Base-by-base conservation (phyloP, 2,113 vertebrate genomes). In the Alectura lathami region DNA sequence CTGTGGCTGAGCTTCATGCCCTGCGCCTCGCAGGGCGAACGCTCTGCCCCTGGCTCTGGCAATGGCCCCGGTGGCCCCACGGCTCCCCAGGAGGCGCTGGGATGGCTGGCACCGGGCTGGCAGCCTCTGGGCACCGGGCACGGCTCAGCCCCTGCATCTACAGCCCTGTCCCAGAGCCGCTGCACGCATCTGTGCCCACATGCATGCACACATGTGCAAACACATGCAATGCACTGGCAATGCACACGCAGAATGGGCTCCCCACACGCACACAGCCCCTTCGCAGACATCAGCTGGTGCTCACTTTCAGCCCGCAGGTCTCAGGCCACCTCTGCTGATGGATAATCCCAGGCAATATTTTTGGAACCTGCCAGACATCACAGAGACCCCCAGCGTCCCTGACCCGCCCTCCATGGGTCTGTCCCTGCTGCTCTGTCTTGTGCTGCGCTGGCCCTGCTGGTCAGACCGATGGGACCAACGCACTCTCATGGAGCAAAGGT, bases 281-380 rank as follows among this genome's bases (percentile, higher is more conserved):
- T 29, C 1, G 54, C 73, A 62, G 88, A 22, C 68, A 54, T 47
- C 68, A 32, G 83, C 86, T 2, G 6, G 21, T 8, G 77, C 59
- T 3, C 3, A 20, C 3, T 8, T 34, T 42, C 26, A 1, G 74
- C 91, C 88, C 91, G 62, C 26, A 50, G 38, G 2, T 36, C 85
- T 64, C 75, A 0, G 82, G 34, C 34, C 83, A 64, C 67, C 6
- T 1, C 75, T 12, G 53, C 48, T 8, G 2, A 50, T 3, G 17
- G 86, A 53, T 94, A 74, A 92, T 42, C 79, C 96, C 89, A 24
- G 67, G 63, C 78, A 63, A 14, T 27, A 15, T 76, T 95, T 83
- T 47, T 88, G 51, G 68, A 80, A 75, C 83, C 88, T 13, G 67
- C n/a, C 50, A 51, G 93, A 32, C 54, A 48, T 26, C 72, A 3